Evolutionary conservation across 2,888 invertebrate genomes (phyloP).

Genomic region (Heliconius aoede): DNA sequence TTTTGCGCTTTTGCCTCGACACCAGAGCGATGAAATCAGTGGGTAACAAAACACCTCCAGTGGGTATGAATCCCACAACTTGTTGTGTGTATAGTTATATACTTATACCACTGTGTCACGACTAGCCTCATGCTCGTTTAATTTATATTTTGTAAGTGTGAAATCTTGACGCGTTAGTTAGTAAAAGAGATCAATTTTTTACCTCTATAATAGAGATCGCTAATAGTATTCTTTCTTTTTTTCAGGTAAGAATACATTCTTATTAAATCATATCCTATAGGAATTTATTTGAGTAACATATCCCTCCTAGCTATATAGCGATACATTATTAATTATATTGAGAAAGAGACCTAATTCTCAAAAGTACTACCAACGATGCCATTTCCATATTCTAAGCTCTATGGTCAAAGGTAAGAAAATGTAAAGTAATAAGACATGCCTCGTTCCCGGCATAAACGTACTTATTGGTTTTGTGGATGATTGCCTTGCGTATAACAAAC

Average conservation of each 20-base stretch:
- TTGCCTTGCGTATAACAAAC: constrained; percentile 4
- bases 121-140: not conserved
- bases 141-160: not conserved
- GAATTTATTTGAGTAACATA: not conserved
- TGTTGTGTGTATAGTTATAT: too few species aligned
- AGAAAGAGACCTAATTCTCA: not conserved
- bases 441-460: constrained; percentile 13
- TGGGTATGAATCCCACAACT: too few species aligned
- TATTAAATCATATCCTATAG: not conserved
- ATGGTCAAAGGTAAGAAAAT: constrained; percentile 9
- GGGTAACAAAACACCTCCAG: too few species aligned
- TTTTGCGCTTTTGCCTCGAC: too few species aligned
- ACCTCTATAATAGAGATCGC: not conserved
- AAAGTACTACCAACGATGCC: not conserved
- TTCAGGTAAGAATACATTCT: not conserved
- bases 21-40: too few species aligned
- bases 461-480: constrained; percentile 17
- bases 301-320: not conserved
- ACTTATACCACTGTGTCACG: too few species aligned
- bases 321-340: not conserved
- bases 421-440: constrained; percentile 1
- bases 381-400: not conserved
- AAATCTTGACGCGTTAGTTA: not conserved
- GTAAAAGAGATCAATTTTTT: not conserved
- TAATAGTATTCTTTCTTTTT: not conserved